These are phyloP conservation scores for Pachyseris speciosa DNA, from an alignment of 64 coral and sea anemone genomes.

Conservation along the genomic window DNA sequence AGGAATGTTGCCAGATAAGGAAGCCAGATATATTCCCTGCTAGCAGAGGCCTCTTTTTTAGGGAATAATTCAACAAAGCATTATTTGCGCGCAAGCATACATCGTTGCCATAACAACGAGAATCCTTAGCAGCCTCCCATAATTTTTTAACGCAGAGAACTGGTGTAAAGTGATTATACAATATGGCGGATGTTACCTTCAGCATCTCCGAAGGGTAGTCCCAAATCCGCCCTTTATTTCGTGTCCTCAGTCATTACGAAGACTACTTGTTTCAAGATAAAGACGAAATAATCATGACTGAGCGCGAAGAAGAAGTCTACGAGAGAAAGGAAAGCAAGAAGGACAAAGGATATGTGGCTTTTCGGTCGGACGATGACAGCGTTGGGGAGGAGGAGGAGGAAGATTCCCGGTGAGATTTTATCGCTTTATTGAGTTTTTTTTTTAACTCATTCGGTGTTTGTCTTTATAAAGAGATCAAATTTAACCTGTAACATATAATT, in stretches of 20 bases:
- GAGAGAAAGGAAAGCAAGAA: constrained; percentile 87
- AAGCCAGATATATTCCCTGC: too few relatives aligned
- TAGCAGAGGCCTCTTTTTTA: too few relatives aligned
- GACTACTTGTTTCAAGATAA: not conserved
- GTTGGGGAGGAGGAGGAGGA: constrained; percentile 76
- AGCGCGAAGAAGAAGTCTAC: constrained; percentile 84
- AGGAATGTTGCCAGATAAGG: not conserved
- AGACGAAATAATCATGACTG: constrained; percentile 28
- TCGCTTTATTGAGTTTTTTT: too few relatives aligned
- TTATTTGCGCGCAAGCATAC: not conserved
- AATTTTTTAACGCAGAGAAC: not conserved
- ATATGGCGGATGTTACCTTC: not conserved
- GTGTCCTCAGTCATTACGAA: not conserved
- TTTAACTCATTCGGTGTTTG: too few relatives aligned
- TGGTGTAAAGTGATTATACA: not conserved
- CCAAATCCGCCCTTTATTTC: not conserved
- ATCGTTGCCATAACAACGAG: not conserved
- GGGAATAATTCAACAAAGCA: not conserved
- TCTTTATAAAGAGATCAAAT: too few relatives aligned
- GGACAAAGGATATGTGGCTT: constrained; percentile 95
- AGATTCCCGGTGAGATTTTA: constrained; percentile 22
- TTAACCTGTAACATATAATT: not conserved
- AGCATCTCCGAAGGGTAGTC: not conserved
- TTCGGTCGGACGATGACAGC: constrained; percentile 92
- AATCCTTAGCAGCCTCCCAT: not conserved